A percentile compares a stretch with the other conserved stretches of the same genome.
phyloP scores from a whole-genome alignment of 1,140 invertebrate genomes.

The Zaprionus capensis region DNA sequence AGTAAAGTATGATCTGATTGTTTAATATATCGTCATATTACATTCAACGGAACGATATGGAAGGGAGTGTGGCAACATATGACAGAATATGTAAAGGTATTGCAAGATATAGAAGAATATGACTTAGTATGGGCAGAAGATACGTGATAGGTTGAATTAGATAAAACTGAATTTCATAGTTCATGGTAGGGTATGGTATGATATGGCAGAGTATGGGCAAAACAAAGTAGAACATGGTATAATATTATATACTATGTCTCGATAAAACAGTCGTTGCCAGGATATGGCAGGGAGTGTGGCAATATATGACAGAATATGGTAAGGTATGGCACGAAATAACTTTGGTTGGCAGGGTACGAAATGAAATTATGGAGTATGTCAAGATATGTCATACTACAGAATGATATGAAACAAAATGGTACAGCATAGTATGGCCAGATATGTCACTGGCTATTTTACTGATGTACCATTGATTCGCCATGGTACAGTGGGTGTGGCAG shows the following conservation, averaged over 20 bases:
- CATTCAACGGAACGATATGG: too few relatives aligned
- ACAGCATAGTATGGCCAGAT: background rate
- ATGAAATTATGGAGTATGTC: background rate
- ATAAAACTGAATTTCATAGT: too few relatives aligned
- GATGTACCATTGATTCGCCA: background rate
- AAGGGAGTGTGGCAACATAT: too few relatives aligned
- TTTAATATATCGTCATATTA: too few relatives aligned
- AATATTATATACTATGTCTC: too few relatives aligned
- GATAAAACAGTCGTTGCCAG: too few relatives aligned
- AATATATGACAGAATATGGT: background rate
- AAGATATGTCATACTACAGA: background rate
- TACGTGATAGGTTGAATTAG: too few relatives aligned
- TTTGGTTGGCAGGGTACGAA: background rate
- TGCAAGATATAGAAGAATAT: background rate
- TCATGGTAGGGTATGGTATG: background rate
- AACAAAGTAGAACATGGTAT: too few relatives aligned
- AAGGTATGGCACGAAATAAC: background rate
- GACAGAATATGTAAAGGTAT: background rate
- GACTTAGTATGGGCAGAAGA: background rate
- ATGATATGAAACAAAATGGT: background rate
- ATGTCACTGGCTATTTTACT: background rate
- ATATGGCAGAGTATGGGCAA: background rate
- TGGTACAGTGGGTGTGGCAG: conserved; percentile 13
- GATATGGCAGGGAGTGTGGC: background rate
- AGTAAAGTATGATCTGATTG: too few relatives aligned